Conservation (phyloP, 1,140 invertebrate genomes). For the Chrysoperla carnea region DNA sequence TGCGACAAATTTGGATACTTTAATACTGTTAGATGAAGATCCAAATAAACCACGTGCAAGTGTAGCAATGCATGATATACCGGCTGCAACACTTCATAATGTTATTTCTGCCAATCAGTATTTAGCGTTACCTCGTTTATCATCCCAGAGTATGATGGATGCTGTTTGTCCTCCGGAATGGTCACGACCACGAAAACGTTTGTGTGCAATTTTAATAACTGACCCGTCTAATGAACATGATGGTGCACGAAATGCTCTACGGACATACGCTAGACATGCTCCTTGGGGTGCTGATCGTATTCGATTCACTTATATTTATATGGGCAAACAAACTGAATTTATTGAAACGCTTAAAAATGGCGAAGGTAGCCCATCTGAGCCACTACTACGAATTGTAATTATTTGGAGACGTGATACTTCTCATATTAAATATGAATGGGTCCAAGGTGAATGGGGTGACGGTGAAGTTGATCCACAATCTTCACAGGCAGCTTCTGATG, state of each 20-base stretch:
- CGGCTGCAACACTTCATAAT: constrained; percentile 69
- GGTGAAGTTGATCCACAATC: constrained; percentile 21
- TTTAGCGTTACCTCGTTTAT: constrained; percentile 71
- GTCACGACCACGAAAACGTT: constrained; percentile 56
- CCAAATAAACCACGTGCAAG: constrained; percentile 61
- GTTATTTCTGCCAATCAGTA: constrained; percentile 80
- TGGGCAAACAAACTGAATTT: constrained; percentile 67
- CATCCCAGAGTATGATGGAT: constrained; percentile 73
- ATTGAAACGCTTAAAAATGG: constrained; percentile 53
- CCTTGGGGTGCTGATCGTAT: constrained; percentile 45
- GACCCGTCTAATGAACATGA: constrained; percentile 44
- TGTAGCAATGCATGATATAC: constrained; percentile 76
- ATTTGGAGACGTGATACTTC: constrained; percentile 75
- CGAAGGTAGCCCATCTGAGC: constrained; percentile 35
- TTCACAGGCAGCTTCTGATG: constrained; percentile 23
- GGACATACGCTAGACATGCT: constrained; percentile 47
- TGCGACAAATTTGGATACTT: constrained; percentile 58
- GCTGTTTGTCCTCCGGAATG: constrained; percentile 77
- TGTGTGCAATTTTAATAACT: constrained; percentile 77
- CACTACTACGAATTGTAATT: constrained; percentile 58
- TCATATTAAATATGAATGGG: constrained; percentile 83
- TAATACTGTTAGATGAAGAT: constrained; percentile 86
- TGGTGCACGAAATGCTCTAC: constrained; percentile 35
- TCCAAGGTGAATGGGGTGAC: constrained; percentile 42
- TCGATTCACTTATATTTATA: constrained; percentile 72